Evolutionary conservation across 92 coral and sea anemone species (phyloP).

Genomic region (Ricordea florida): DNA sequence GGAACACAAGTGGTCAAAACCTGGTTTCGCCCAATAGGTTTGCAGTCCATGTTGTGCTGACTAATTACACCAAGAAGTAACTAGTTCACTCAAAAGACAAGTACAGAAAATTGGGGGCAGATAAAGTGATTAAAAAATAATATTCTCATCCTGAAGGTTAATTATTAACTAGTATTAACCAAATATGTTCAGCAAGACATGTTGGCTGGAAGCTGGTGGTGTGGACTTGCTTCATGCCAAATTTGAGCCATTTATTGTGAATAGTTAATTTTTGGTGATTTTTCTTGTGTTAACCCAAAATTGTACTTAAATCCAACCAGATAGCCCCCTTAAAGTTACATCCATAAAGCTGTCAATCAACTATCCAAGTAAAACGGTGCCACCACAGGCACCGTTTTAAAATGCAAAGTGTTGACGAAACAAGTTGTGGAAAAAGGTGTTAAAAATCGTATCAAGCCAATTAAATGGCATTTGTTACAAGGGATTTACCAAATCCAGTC

Average conservation of each 20-base stretch:
- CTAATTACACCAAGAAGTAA: background rate
- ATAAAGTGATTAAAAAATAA: background rate
- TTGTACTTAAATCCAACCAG: background rate
- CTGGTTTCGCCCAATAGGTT: constrained; percentile 26
- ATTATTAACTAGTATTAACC: constrained; percentile 10
- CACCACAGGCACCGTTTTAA: no score
- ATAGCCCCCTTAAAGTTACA: background rate
- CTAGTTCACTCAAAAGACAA: background rate
- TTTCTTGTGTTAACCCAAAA: background rate
- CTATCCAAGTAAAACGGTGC: no score
- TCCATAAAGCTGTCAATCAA: no score
- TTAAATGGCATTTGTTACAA: no score
- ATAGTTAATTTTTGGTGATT: background rate
- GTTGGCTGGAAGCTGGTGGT: background rate
- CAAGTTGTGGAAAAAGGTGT: no score
- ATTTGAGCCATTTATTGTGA: background rate
- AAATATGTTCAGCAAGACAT: background rate
- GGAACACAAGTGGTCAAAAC: no score
- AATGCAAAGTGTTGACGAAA: no score
- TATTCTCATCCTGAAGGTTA: background rate
- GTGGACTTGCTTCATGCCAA: background rate
- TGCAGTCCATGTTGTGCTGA: background rate
- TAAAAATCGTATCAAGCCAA: no score
- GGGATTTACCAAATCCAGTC: no score
- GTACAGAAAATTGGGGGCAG: background rate